Evolutionary conservation across 2,888 invertebrate genomes (phyloP).

Genomic region (Ethmia dodecea): DNA sequence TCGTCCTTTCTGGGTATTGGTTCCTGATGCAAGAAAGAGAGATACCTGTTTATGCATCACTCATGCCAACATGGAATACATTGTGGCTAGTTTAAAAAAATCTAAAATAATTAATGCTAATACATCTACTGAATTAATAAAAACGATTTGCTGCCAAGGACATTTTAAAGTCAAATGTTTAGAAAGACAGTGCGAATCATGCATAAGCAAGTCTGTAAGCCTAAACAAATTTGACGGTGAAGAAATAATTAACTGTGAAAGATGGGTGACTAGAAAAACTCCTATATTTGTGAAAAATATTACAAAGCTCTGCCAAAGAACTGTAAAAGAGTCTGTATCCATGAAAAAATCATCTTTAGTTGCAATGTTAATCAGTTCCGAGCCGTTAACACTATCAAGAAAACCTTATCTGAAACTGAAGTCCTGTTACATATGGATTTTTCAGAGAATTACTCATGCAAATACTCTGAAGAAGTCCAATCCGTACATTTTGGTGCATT

Average conservation of each 20-base stretch:
- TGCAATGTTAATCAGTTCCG: slow-evolving; percentile 1
- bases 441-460: slow-evolving; percentile 14
- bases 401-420: slow-evolving; percentile 3
- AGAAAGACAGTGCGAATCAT: background rate
- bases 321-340: slow-evolving; percentile 1
- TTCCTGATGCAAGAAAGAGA: background rate
- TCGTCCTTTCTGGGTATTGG: background rate
- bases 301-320: background rate
- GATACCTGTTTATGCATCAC: background rate
- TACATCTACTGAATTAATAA: background rate
- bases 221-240: background rate
- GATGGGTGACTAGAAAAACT: background rate
- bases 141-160: background rate
- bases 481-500: slow-evolving; percentile 14
- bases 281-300: background rate
- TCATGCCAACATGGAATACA: background rate
- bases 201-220: background rate
- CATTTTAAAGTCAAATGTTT: too few relatives aligned
- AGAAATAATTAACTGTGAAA: background rate
- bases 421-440: slow-evolving; percentile 13
- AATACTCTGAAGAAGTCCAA: slow-evolving; percentile 11
- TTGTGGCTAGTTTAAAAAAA: background rate
- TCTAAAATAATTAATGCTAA: background rate
- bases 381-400: slow-evolving; percentile 3
- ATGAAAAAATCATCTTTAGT: background rate